Evolutionary conservation across 2,888 invertebrate genomes (phyloP).

Genomic region (Drosophila kanekoi): DNA sequence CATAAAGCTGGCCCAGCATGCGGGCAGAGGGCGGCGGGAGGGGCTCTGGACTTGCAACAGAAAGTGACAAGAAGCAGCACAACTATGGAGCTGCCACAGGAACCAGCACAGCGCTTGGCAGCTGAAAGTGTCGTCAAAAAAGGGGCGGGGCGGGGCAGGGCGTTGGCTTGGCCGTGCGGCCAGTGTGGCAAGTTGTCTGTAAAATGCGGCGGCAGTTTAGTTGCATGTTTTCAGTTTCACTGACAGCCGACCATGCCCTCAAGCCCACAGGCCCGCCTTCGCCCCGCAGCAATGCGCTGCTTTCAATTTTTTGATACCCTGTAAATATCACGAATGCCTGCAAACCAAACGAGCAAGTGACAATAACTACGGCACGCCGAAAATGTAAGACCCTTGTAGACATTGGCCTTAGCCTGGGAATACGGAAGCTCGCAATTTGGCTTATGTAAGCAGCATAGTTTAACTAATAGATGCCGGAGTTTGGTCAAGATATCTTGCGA

Average conservation of each 20-base stretch:
- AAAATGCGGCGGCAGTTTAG: slow-evolving; percentile 61
- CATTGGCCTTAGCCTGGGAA: too few species aligned
- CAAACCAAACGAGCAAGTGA: too few species aligned
- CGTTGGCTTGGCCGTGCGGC: slow-evolving; percentile 16
- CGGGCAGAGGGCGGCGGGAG: background rate
- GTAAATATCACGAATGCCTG: background rate
- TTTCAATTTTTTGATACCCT: background rate
- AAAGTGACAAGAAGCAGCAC: slow-evolving; percentile 22
- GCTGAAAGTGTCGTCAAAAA: slow-evolving; percentile 21
- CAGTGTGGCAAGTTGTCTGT: slow-evolving; percentile 50
- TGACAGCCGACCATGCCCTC: slow-evolving; percentile 33
- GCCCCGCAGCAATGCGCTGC: background rate
- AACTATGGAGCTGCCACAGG: slow-evolving; percentile 11
- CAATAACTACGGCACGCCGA: too few species aligned
- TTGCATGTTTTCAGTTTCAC: slow-evolving; percentile 70
- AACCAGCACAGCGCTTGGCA: slow-evolving; percentile 29
- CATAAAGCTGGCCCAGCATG: slow-evolving; percentile 43
- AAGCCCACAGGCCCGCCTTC: too few species aligned
- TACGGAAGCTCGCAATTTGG: too few species aligned
- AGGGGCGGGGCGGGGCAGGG: background rate
- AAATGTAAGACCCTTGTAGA: too few species aligned
- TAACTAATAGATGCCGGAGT: too few species aligned
- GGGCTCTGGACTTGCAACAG: background rate
- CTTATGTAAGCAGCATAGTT: too few species aligned
- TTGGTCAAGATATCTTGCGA: too few species aligned